Evolutionary conservation across 2,113 vertebrate genomes (phyloP), one percentile per base, ranked within the genome.

Genomic region (Laticauda laticaudata): DNA sequence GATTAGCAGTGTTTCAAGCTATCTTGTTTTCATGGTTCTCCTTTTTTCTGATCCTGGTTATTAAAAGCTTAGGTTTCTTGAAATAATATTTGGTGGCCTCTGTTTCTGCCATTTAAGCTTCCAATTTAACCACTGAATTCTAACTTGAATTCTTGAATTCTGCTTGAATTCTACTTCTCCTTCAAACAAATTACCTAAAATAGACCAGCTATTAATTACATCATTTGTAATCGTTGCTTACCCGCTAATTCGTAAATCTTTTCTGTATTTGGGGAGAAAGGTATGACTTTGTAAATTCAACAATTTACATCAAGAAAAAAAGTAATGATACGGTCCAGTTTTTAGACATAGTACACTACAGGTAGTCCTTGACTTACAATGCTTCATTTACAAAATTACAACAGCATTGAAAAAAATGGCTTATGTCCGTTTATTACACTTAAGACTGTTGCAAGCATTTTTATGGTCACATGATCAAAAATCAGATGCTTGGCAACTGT

Each of bases 41-140:
- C 45, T 48, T 93, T 95, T 10, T 1, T 93, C 96, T 97, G 96
- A 97, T 96, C 96, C 90, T 39, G 93, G 89, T 97, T 97, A 97
- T 97, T 98, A 98, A 97, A 94, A 97, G 97, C 98, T 97, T 97
- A 97, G 56, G 59, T 98, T 98, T 97, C 97, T 96, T 96, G 96
- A 97, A 98, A 96, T 96, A 95, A 96, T 93, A 89, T 97, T 97
- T 95, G 85, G 94, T 64, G 89, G 89, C 81, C 75, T 81, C 75
- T 87, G n/a, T 12, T 54, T 18, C 57, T 90, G 21, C 51, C 45
- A 23, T 86, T 96, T 92, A 93, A 95, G 92, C 81, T 96, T 95
- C 95, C 93, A 94, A 39, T 69, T 92, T 91, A 94, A 87, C 12
- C 94, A 87, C 81, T 95, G 91, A 93, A 95, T 94, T 94, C 45